Evolutionary conservation across 1,140 invertebrate species (phyloP), one percentile per base, ranked within the genome.

Genomic region (Polypedilum vanderplanki): DNA sequence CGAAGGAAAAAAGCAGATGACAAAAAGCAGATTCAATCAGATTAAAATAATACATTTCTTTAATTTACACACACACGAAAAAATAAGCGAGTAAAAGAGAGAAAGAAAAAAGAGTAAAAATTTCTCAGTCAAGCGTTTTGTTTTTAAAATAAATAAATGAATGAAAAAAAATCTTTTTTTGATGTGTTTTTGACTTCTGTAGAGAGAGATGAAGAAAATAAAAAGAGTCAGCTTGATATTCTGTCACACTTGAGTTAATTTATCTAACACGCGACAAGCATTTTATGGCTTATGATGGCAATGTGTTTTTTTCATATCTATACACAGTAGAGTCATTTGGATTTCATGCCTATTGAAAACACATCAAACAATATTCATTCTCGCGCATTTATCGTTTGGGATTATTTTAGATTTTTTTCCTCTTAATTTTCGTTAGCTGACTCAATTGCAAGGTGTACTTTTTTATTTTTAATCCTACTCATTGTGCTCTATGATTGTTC

Each of bases 21-120:
- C 46, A 57, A 57, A 57, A 57, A 57, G 46, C 46, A 57, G 46
- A 57, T 57, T 57, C 46, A 57, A 57, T 57, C 46, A 57, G 46
- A 57, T 57, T 57, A 57, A 57, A 57, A 57, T 57, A 57, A 57
- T 57, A 57, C 46, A 57, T n/a, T 57, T n/a, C 46, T n/a, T 12
- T 57, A n/a, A 12, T 57, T 12, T 15, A 57, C 10, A 57, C n/a
- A 57, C 46, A n/a, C 12, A 57, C 12, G 12, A 15, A 57, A 57
- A 3, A 33, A 33, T 33, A 33, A 33, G 24, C 24, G 46, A 57
- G 46, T 15, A 57, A 57, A 57, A 57, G 46, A 33, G 5, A n/a
- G 41, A 46, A 46, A 33, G 5, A 33, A 57, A 3, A 57, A n/a
- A 57, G n/a, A 57, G 46, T 12, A 57, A 15, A 15, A 57, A n/a